Evolutionary conservation across 2,797 vertebrate species (phyloP), one percentile per base, ranked within the genome.

Genomic region (Oreochromis grahami): DNA sequence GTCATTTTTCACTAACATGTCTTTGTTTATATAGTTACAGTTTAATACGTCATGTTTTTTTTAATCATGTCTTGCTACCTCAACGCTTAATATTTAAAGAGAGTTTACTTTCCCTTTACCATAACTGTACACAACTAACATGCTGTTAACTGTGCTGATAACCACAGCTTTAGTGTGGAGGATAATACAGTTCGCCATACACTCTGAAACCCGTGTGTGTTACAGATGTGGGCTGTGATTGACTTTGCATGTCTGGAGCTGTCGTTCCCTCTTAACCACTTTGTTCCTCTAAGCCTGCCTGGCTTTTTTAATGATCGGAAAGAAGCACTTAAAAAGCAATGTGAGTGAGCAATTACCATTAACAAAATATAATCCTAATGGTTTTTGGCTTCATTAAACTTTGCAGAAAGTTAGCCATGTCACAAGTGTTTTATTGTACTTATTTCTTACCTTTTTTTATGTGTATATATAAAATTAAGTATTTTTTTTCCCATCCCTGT

Each of bases 271-370:
- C 79, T 72, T 70, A 24, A 36, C 76, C 86, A 81, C 86, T 89
- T 86, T 83, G 84, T 88, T 91, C 87, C 85, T 87, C 52, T 43
- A 53, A 90, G 81, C 76, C 78, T 86, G 88, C 88, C 87, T 91
- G 89, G 88, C 58, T 87, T 91, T 93, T 76, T 90, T 93, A 94
- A 92, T 91, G 92, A 90, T 89, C 10, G 81, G 88, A 94, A 93
- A 93, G 84, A 88, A 94, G 91, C 90, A 93, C 90, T 93, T 93
- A 88, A 86, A 91, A 91, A 88, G 90, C 89, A 88, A 92, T 89
- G 83, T 50, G 83, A 89, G 63, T 43, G 3, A 83, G 83, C 85
- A 87, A 89, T 93, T 88, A 90, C 82, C 90, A 91, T 92, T 89
- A 91, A 86, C 77, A 87, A 89, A 91, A 90, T 87, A 87, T 88